Percentiles rank a stretch among this genome's conserved stretches.
phyloP scores from a whole-genome alignment of 2,888 invertebrate genomes.

The Rhagophthalmus giganteus region DNA sequence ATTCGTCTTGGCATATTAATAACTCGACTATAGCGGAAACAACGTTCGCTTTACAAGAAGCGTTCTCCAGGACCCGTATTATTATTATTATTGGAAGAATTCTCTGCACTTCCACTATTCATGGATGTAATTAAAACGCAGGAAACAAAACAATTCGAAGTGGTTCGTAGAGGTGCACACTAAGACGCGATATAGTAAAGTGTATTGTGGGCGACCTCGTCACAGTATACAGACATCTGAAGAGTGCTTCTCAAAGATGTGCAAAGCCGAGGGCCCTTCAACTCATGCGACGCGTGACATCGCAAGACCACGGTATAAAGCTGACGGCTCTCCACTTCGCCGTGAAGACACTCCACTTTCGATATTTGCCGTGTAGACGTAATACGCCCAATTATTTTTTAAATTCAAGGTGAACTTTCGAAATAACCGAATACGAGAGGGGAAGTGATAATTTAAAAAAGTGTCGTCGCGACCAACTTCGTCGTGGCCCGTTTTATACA shows the following conservation, averaged over 20 bases:
- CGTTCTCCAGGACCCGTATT: slow-evolving; percentile 5
- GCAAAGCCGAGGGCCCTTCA: slow-evolving; percentile 47
- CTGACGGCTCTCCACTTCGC: slow-evolving; percentile 40
- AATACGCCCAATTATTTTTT: slow-evolving; percentile 45
- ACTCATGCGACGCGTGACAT: slow-evolving; percentile 47
- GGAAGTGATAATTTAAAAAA: slow-evolving; percentile 14
- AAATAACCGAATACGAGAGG: slow-evolving; percentile 5
- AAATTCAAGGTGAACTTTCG: slow-evolving; percentile 7
- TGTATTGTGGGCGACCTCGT: slow-evolving; percentile 46
- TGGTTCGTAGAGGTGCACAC: slow-evolving; percentile 18
- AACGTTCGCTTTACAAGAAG: slow-evolving; percentile 18
- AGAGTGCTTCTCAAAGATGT: slow-evolving; percentile 44
- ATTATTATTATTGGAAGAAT: slow-evolving; percentile 17
- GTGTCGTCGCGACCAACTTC: too few relatives aligned
- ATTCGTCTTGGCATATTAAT: too few relatives aligned
- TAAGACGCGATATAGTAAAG: slow-evolving; percentile 30
- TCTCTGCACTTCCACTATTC: slow-evolving; percentile 13
- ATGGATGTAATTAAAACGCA: slow-evolving; percentile 26
- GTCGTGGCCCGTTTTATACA: too few relatives aligned
- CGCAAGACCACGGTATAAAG: slow-evolving; percentile 47
- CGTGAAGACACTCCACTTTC: slow-evolving; percentile 30
- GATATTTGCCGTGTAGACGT: slow-evolving; percentile 39
- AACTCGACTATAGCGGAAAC: too few relatives aligned
- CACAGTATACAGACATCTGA: slow-evolving; percentile 42
- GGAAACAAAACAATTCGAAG: slow-evolving; percentile 26